These are phyloP conservation scores for Paramormyrops hopkinsi DNA, from an alignment of 2,797 vertebrate species.

Conservation along the genomic window DNA sequence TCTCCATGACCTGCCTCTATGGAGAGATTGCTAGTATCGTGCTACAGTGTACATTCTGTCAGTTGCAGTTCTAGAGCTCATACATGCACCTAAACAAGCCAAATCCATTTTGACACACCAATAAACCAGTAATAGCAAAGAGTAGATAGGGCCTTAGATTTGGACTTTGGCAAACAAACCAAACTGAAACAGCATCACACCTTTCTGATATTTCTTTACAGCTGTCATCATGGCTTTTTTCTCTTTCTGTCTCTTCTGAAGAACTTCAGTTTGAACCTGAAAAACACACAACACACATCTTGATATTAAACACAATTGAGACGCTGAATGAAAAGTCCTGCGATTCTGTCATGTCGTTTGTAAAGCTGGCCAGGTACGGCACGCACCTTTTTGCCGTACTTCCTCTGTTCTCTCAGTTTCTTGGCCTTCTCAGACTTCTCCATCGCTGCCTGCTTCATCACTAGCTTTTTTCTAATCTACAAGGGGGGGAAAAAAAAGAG, in stretches of 20 bases:
- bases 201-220: slow-evolving; percentile 96
- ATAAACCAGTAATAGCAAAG: background rate
- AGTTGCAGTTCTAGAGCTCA: background rate
- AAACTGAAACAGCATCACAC: slow-evolving; percentile 45
- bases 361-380: background rate
- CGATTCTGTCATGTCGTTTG: background rate
- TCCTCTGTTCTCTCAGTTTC: slow-evolving; percentile 86
- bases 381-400: slow-evolving; percentile 92
- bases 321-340: background rate
- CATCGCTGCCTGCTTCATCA: slow-evolving; percentile 78
- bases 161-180: background rate
- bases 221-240: slow-evolving; percentile 87
- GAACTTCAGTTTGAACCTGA: slow-evolving; percentile 87
- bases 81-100: background rate
- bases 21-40: background rate
- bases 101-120: background rate
- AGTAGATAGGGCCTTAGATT: background rate
- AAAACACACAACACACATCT: background rate
- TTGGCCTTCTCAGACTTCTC: slow-evolving; percentile 93
- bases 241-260: slow-evolving; percentile 85
- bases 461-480: slow-evolving; percentile 72
- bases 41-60: background rate
- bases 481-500: background rate
- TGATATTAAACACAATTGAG: background rate
- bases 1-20: background rate